Conservation (phyloP, 2,888 invertebrate genomes). For the Brachyptera putata region DNA sequence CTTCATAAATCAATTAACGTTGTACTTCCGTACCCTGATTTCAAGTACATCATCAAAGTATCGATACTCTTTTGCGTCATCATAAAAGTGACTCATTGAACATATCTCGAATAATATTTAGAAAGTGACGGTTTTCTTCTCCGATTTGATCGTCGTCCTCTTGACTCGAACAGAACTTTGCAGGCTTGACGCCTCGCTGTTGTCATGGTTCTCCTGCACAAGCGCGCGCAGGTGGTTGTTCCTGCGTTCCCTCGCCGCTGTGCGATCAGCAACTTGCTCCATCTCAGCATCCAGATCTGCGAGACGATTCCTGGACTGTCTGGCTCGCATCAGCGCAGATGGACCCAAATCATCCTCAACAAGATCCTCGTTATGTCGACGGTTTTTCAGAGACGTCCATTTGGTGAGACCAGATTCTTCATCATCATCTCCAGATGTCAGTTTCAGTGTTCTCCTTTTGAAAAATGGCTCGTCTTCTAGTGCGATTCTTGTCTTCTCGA, state of each 20-base stretch:
- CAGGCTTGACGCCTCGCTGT: constrained; percentile 44
- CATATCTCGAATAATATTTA: too few relatives aligned
- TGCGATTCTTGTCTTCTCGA: constrained; percentile 34
- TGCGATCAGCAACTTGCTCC: constrained; percentile 64
- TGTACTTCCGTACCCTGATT: too few relatives aligned
- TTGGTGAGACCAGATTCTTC: constrained; percentile 51
- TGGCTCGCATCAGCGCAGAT: constrained; percentile 58
- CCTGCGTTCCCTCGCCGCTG: constrained; percentile 65
- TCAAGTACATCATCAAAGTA: too few relatives aligned
- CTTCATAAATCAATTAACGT: too few relatives aligned
- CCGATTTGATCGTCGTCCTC: constrained; percentile 39
- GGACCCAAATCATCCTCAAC: constrained; percentile 49
- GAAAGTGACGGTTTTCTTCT: constrained; percentile 45
- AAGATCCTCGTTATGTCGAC: constrained; percentile 30
- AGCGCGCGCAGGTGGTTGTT: constrained; percentile 65
- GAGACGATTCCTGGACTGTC: constrained; percentile 61
- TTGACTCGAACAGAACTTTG: constrained; percentile 19
- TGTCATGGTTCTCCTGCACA: constrained; percentile 54
- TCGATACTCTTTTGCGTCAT: too few relatives aligned
- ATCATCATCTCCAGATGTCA: constrained; percentile 36
- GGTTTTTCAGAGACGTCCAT: constrained; percentile 46
- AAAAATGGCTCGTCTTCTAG: constrained; percentile 46
- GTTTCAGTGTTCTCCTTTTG: constrained; percentile 46
- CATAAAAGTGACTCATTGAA: too few relatives aligned
- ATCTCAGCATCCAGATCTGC: constrained; percentile 72